A percentile compares a stretch with the other conserved stretches of the same genome.
Evolutionary conservation across 2,888 invertebrate genomes (phyloP).

Genomic region (Eupithecia insigniata): DNA sequence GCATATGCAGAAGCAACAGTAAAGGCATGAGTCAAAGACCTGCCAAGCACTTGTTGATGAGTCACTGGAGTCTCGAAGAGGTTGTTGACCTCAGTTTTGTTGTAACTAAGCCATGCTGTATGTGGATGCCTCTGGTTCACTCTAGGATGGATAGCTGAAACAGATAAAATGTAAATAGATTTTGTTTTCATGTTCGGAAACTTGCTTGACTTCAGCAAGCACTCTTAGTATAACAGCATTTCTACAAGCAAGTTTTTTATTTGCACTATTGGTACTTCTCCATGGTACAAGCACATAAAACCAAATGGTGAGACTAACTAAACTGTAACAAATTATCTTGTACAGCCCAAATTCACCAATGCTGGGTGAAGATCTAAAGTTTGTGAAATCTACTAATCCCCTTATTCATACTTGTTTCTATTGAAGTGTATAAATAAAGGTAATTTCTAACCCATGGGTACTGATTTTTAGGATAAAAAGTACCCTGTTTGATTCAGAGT

Average conservation of each 20-base stretch:
- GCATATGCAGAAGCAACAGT: constrained; percentile 91
- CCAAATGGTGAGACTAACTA: not conserved
- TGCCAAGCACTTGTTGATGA: constrained; percentile 86
- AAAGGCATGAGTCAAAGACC: constrained; percentile 90
- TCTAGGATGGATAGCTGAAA: constrained; percentile 79
- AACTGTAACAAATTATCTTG: no score
- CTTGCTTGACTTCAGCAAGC: no score
- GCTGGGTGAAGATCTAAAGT: no score
- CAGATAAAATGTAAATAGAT: not conserved
- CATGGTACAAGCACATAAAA: not conserved
- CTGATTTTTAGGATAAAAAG: no score
- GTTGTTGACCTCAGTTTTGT: constrained; percentile 87
- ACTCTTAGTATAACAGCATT: no score
- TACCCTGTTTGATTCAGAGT: no score
- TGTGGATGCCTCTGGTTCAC: constrained; percentile 86
- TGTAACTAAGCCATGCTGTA: constrained; percentile 90
- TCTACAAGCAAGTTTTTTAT: no score
- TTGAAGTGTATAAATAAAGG: no score
- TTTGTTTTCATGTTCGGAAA: not conserved
- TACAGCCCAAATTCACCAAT: no score
- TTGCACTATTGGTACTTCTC: not conserved
- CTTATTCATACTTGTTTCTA: no score
- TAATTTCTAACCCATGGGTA: no score
- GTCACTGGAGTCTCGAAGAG: constrained; percentile 87
- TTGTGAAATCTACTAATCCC: no score